phyloP scores from a whole-genome alignment of 2,888 invertebrate genomes.

The Noctuana brunneofusca region DNA sequence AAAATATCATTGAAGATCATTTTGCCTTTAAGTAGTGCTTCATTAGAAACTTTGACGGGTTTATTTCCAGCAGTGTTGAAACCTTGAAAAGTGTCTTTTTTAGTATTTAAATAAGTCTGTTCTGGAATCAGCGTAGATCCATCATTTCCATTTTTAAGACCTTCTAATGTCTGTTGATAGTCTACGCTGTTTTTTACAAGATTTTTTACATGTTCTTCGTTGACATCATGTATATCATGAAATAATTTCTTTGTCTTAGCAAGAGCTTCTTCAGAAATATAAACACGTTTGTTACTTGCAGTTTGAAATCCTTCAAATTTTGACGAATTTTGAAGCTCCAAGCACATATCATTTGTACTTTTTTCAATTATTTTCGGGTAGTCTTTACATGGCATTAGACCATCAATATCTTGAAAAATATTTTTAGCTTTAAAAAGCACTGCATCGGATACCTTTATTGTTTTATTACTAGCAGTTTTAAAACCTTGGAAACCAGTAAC shows the following conservation, averaged over 20 bases:
- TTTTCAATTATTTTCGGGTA: neutral
- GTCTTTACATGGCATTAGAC: neutral
- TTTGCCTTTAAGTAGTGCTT: constrained; percentile 10
- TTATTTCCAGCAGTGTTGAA: constrained; percentile 49
- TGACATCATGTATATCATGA: constrained; percentile 33
- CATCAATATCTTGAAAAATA: constrained; percentile 50
- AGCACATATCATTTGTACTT: neutral
- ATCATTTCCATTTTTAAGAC: constrained; percentile 47
- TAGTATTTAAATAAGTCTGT: constrained; percentile 48
- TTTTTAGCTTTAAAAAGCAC: constrained; percentile 52
- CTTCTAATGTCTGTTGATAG: neutral
- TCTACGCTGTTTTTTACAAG: neutral
- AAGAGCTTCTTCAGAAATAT: constrained; percentile 46
- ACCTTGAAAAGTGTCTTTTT: constrained; percentile 36
- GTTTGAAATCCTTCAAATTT: constrained; percentile 53
- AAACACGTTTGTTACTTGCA: constrained; percentile 54
- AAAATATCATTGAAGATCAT: constrained; percentile 9
- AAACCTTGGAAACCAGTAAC: constrained; percentile 42
- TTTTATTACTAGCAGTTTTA: constrained; percentile 52
- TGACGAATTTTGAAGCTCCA: neutral
- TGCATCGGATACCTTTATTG: constrained; percentile 48
- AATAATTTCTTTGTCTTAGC: constrained; percentile 45
- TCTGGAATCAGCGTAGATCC: constrained; percentile 50
- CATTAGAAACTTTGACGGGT: neutral
- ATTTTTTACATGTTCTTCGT: neutral